Percentiles rank a stretch among this genome's conserved stretches.
Conservation (phyloP, 1,140 invertebrate species). For the Yoshiicerus persimilis region DNA sequence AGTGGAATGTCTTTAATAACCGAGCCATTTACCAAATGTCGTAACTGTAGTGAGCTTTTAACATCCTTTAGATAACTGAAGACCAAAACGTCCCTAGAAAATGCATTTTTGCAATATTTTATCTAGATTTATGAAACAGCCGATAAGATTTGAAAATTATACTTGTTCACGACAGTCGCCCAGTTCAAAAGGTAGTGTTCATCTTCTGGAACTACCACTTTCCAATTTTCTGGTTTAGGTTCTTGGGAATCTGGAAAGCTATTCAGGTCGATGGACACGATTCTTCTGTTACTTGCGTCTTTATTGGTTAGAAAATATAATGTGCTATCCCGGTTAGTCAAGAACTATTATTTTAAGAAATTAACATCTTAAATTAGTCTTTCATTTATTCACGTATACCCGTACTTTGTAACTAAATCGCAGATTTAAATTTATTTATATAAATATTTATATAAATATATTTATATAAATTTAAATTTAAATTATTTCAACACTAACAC, state of each 20-base stretch:
- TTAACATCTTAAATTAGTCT: no score
- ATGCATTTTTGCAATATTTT: no score
- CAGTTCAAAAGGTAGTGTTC: background rate
- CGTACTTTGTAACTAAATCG: no score
- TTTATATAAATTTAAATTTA: no score
- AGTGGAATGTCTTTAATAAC: slow-evolving; percentile 76
- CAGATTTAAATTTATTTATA: no score
- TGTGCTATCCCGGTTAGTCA: background rate
- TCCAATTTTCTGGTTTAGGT: background rate
- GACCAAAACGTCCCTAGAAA: background rate
- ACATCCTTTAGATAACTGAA: slow-evolving; percentile 11
- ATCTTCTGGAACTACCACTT: background rate
- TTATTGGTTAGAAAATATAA: background rate
- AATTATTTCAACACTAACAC: no score
- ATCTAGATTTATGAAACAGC: no score
- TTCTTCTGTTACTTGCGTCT: background rate
- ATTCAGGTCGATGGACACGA: background rate
- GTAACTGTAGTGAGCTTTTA: slow-evolving; percentile 66
- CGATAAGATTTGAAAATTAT: no score
- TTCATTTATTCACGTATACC: no score
- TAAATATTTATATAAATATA: no score
- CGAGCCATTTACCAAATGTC: slow-evolving; percentile 72
- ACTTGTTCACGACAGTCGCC: background rate
- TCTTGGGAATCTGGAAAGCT: background rate
- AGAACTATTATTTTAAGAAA: no score